phyloP scores from a whole-genome alignment of 2,113 vertebrate species.

The Burhinus bistriatus region DNA sequence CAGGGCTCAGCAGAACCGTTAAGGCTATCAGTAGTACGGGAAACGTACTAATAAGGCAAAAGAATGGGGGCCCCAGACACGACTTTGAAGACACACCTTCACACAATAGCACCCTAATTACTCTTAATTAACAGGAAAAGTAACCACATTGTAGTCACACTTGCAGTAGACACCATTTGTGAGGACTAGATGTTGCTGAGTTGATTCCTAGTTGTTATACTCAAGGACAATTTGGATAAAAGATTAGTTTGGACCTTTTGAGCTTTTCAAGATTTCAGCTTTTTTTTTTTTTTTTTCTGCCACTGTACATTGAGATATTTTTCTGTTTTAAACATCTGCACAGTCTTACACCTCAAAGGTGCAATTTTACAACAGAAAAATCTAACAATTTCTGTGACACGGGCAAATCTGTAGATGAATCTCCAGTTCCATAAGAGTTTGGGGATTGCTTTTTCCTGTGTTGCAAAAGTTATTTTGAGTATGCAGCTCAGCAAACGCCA shows the following conservation, averaged over 20 bases:
- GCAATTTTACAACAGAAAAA: not conserved
- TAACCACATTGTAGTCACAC: not conserved
- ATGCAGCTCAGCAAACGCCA: not conserved
- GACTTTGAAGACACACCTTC: not conserved
- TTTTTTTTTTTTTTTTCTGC: too few relatives aligned
- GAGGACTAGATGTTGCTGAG: not conserved
- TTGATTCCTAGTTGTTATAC: not conserved
- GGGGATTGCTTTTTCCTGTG: not conserved
- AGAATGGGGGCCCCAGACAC: not conserved
- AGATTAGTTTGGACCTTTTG: not conserved
- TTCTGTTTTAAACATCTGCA: not conserved
- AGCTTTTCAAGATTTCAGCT: not conserved
- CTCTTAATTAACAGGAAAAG: not conserved
- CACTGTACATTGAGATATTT: not conserved
- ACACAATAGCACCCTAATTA: not conserved
- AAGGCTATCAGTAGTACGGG: not conserved
- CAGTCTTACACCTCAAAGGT: not conserved
- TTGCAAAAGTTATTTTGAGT: not conserved
- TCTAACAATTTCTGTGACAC: not conserved
- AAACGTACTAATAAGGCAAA: not conserved
- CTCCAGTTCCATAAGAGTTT: not conserved
- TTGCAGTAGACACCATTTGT: not conserved
- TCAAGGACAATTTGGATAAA: not conserved
- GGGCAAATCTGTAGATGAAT: not conserved
- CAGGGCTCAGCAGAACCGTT: not conserved